A percentile compares a stretch with the other conserved stretches of the same genome.
phyloP scores from a whole-genome alignment of 2,113 vertebrate species.

The Strix uralensis region DNA sequence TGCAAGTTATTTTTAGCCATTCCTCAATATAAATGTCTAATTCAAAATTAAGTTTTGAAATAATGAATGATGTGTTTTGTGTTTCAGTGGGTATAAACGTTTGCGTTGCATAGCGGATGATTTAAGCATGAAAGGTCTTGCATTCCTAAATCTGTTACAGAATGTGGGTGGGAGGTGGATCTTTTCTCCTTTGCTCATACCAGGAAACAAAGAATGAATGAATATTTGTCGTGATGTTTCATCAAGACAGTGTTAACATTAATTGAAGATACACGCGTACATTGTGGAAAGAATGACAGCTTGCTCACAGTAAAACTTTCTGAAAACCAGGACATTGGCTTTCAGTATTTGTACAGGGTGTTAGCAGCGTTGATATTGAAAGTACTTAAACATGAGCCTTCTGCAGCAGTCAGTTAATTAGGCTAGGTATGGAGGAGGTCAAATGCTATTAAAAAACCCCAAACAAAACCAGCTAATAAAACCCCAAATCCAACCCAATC shows the following conservation, averaged over 20 bases:
- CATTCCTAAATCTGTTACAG: conserved; percentile 45
- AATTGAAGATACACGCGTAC: not conserved
- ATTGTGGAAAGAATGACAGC: not conserved
- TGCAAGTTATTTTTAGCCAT: conserved; percentile 43
- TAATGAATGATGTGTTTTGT: conserved; percentile 50
- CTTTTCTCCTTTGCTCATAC: conserved; percentile 29
- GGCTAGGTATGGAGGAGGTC: not conserved
- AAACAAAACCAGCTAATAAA: no score
- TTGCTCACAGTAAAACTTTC: not conserved
- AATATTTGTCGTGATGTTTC: conserved; percentile 37
- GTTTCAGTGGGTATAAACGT: conserved; percentile 14
- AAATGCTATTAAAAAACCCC: not conserved
- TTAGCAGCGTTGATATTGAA: not conserved
- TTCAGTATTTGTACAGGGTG: not conserved
- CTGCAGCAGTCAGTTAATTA: not conserved
- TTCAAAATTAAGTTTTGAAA: conserved; percentile 42
- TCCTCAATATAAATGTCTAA: conserved; percentile 23
- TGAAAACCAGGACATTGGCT: not conserved
- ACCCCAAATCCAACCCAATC: not conserved
- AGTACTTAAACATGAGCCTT: not conserved
- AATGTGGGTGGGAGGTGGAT: conserved; percentile 48
- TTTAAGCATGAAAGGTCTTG: conserved; percentile 45
- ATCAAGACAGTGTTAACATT: not conserved
- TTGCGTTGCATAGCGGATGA: not conserved
- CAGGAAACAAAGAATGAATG: conserved; percentile 45